A percentile compares a stretch with the other conserved stretches of the same genome.
Evolutionary conservation across 2,888 invertebrate genomes (phyloP).

Genomic region (Lasioglossum leucozonium): DNA sequence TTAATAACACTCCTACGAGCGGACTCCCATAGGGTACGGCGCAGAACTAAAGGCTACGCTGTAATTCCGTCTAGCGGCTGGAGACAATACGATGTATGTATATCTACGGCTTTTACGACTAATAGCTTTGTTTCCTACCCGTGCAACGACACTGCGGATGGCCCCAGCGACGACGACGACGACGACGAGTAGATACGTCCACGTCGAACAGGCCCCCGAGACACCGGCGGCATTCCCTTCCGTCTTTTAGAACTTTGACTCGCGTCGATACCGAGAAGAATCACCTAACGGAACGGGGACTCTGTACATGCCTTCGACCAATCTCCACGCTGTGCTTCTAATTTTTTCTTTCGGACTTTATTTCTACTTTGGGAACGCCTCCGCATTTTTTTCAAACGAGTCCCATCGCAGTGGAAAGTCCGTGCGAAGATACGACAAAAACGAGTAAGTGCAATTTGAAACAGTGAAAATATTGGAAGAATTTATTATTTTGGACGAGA

Average conservation of each 20-base stretch:
- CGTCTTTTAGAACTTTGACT: slow-evolving; percentile 6
- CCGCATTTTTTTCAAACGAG: no score
- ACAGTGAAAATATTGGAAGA: no score
- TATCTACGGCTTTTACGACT: slow-evolving; percentile 76
- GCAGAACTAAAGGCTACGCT: slow-evolving; percentile 55
- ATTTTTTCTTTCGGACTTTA: background rate
- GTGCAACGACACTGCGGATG: slow-evolving; percentile 45
- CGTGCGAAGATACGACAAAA: no score
- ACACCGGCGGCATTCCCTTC: slow-evolving; percentile 8
- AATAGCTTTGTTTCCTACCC: slow-evolving; percentile 72
- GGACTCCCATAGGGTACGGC: slow-evolving; percentile 54
- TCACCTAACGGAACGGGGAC: background rate
- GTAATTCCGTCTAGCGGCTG: slow-evolving; percentile 63
- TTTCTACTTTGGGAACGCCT: no score
- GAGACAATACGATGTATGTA: slow-evolving; percentile 79
- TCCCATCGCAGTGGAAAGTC: no score
- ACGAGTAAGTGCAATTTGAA: no score
- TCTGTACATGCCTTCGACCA: background rate
- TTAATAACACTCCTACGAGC: slow-evolving; percentile 49
- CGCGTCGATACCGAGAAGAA: slow-evolving; percentile 12
- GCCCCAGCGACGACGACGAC: slow-evolving; percentile 14
- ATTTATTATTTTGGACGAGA: no score
- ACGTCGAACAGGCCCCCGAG: slow-evolving; percentile 45
- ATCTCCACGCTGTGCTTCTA: background rate
- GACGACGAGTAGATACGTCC: slow-evolving; percentile 48